Evolutionary conservation across 2,888 invertebrate genomes (phyloP).

Genomic region (Barypeithes pellucidus): DNA sequence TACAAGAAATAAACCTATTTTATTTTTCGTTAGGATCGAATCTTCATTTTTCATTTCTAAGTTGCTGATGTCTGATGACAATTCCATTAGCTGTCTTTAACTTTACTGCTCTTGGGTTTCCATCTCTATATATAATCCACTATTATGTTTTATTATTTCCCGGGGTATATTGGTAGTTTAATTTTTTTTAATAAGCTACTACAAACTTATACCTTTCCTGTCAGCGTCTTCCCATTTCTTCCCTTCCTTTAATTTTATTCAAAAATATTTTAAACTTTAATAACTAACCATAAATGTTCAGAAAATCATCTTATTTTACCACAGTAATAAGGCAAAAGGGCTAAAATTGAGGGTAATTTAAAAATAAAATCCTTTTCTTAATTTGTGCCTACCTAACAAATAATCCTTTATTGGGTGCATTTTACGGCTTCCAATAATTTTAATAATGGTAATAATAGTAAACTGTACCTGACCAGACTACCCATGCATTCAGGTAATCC

Average conservation of each 20-base stretch:
- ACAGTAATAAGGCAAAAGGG: conserved; percentile 8
- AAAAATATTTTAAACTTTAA: conserved; percentile 14
- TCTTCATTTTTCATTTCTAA: too few relatives aligned
- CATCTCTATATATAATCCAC: too few relatives aligned
- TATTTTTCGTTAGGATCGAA: too few relatives aligned
- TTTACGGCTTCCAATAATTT: conserved; percentile 11
- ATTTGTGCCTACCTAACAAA: not conserved
- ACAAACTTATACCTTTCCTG: too few relatives aligned
- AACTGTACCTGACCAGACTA: conserved; percentile 38
- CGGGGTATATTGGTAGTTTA: too few relatives aligned
- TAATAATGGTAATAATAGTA: conserved; percentile 2
- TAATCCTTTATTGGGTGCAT: conserved; percentile 11
- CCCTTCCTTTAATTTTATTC: conserved; percentile 9
- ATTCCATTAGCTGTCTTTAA: too few relatives aligned
- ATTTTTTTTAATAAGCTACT: too few relatives aligned
- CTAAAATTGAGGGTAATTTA: not conserved
- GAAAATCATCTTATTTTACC: conserved; percentile 6
- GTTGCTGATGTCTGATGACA: too few relatives aligned
- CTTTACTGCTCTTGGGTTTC: too few relatives aligned
- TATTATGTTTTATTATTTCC: too few relatives aligned
- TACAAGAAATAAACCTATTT: too few relatives aligned
- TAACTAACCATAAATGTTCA: conserved; percentile 3
- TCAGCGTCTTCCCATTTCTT: not conserved
- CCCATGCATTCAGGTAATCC: not conserved
- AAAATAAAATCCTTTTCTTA: conserved; percentile 3